Base-by-base conservation (phyloP, 1,140 invertebrate species). In the Saccostrea echinata region DNA sequence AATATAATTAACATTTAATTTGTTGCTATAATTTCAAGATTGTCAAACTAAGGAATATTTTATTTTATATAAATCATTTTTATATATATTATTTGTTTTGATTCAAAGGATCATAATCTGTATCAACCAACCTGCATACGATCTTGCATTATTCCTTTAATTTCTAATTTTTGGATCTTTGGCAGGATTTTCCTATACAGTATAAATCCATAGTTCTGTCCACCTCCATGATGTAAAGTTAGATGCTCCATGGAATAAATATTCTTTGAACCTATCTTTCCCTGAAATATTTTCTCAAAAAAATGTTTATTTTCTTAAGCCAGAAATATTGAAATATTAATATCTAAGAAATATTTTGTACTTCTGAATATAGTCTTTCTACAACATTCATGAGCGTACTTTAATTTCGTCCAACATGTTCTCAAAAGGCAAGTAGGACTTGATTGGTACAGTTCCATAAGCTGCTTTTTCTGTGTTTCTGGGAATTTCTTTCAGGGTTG, bases 181-280 rank as follows among this genome's bases (percentile, higher is more conserved):
- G 68, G 88, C 1, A 94, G 88, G 30, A 92, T 88, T 84, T 94
- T 95, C 55, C 95, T 90, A 90, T 96, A 96, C 13, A 96, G 84
- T 85, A 96, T 95, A 89, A 96, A 96, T 0, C 96, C 96, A 91
- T 96, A 96, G 86, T 95, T 95, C 92, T 96, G 96, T 1, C 95
- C 96, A 90, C 93, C 93, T n/a, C 53, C 64, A 33, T 84, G 83
- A n/a, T 96, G 96, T n/a, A 96, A 95, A n/a, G 94, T 92, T n/a
- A 96, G 92, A 82, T 94, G 91, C 92, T 96, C 96, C 96, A 96
- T 96, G 30, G 95, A 90, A 2, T 95, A 16, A 13, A 53, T 51
- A 16, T 30, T 30, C 68, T 76, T 30, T 0, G 68, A 76, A 33
- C 33, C 27, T 76, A 76, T 30, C 16, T 33, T 18, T 27, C 33